A percentile compares a stretch with the other conserved stretches of the same genome.
Conservation (phyloP, 2,113 vertebrate species). For the Trichechus manatus region DNA sequence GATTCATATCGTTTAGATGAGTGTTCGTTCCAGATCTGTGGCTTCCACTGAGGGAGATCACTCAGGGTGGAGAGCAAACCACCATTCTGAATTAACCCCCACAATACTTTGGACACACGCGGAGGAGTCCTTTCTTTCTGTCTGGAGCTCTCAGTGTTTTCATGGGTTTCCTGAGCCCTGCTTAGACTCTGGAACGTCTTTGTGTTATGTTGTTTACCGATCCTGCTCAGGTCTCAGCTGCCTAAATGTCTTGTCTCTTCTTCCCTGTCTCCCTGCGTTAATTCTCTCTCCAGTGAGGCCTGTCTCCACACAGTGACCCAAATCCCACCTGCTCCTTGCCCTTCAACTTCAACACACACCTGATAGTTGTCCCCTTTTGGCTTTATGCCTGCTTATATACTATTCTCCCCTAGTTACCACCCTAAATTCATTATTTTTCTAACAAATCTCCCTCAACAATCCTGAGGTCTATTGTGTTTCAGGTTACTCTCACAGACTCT, state of each 20-base stretch:
- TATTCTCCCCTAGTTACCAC: not conserved
- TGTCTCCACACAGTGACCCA: not conserved
- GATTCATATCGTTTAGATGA: not conserved
- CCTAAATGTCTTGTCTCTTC: not conserved
- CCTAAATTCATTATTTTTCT: not conserved
- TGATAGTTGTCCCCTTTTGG: not conserved
- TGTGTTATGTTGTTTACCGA: not conserved
- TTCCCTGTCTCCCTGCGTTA: accelerated
- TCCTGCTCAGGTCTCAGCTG: not conserved
- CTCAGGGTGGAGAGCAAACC: not conserved
- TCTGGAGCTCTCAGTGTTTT: not conserved
- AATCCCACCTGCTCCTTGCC: not conserved
- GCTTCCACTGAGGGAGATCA: not conserved
- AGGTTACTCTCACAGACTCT: not conserved
- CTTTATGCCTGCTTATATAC: not conserved
- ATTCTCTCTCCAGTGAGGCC: not conserved
- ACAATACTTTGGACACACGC: not conserved
- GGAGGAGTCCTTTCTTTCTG: not conserved
- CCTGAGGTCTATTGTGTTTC: not conserved
- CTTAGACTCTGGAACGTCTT: not conserved
- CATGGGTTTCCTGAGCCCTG: not conserved
- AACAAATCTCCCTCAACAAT: not conserved
- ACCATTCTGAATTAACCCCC: not conserved
- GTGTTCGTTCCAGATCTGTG: not conserved
- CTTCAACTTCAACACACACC: not conserved